Evolutionary conservation across 2,888 invertebrate species (phyloP).

Genomic region (Lasiommata megera): DNA sequence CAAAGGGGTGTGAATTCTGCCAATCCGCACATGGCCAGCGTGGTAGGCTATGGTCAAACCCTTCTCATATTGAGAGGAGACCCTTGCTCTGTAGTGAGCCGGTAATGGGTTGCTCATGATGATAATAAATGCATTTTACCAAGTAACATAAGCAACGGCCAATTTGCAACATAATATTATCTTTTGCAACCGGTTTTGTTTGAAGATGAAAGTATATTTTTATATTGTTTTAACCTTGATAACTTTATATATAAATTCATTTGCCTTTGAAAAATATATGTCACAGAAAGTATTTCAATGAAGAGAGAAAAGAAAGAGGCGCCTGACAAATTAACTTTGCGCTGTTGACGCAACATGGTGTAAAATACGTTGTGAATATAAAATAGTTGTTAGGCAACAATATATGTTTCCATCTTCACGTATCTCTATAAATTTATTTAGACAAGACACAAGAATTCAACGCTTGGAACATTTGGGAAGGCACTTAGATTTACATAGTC

Average conservation of each 20-base stretch:
- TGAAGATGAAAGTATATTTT: not conserved
- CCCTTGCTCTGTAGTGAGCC: too few relatives aligned
- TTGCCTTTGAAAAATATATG: not conserved
- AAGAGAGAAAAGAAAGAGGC: constrained; percentile 40
- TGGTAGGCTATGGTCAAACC: too few relatives aligned
- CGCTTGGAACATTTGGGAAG: constrained; percentile 29
- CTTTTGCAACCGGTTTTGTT: too few relatives aligned
- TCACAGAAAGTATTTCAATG: not conserved
- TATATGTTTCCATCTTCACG: constrained; percentile 39
- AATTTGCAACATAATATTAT: too few relatives aligned
- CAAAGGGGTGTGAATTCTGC: too few relatives aligned
- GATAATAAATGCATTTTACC: too few relatives aligned
- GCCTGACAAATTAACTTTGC: constrained; percentile 67
- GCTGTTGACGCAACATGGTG: constrained; percentile 56
- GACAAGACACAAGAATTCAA: constrained; percentile 37
- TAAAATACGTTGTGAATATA: constrained; percentile 59
- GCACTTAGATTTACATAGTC: constrained; percentile 10
- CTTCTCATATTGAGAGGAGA: too few relatives aligned
- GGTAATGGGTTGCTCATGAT: too few relatives aligned
- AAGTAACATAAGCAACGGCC: too few relatives aligned
- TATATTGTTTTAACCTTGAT: not conserved
- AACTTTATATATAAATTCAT: not conserved
- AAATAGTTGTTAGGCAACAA: constrained; percentile 47
- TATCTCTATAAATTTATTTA: constrained; percentile 41
- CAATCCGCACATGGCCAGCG: too few relatives aligned